Conservation (phyloP, 2,797 vertebrate genomes). For the Bovichtus diacanthus region DNA sequence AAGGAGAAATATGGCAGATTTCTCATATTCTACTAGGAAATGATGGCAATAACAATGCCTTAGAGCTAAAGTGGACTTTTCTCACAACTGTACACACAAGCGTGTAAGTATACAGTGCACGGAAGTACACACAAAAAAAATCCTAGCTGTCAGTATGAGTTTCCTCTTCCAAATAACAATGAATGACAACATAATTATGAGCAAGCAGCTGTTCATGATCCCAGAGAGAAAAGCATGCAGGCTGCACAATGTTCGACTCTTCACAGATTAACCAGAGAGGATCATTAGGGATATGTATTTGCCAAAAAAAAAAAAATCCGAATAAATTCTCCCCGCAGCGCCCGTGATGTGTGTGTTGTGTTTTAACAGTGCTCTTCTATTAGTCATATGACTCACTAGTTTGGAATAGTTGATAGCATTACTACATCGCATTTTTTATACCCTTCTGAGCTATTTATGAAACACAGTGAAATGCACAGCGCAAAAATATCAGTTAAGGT, state of each 20-base stretch:
- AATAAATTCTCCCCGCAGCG: constrained; percentile 75
- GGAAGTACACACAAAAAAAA: constrained; percentile 61
- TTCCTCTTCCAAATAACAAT: constrained; percentile 94
- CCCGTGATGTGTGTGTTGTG: constrained; percentile 66
- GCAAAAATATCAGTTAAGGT: constrained; percentile 23
- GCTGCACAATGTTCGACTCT: constrained; percentile 83
- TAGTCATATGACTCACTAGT: constrained; percentile 57
- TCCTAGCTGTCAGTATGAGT: constrained; percentile 91
- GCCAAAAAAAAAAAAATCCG: constrained; percentile 77
- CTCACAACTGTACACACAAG: constrained; percentile 62
- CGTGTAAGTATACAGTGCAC: constrained; percentile 60
- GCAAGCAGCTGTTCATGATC: constrained; percentile 97
- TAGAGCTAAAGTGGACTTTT: constrained; percentile 41
- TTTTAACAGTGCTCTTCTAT: constrained; percentile 36
- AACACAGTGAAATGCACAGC: constrained; percentile 24
- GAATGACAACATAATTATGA: constrained; percentile 99
- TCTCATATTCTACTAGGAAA: constrained; percentile 43
- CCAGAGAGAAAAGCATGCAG: constrained; percentile 89
- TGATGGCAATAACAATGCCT: constrained; percentile 35
- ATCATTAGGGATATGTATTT: constrained; percentile 87
- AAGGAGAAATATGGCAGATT: constrained; percentile 41
- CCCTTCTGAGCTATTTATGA: constrained; percentile 49
- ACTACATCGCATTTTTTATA: constrained; percentile 35
- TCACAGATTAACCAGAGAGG: constrained; percentile 82
- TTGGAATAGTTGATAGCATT: constrained; percentile 36